Evolutionary conservation across 1,140 invertebrate genomes (phyloP).

Genomic region (Trachelipus rathkii): DNA sequence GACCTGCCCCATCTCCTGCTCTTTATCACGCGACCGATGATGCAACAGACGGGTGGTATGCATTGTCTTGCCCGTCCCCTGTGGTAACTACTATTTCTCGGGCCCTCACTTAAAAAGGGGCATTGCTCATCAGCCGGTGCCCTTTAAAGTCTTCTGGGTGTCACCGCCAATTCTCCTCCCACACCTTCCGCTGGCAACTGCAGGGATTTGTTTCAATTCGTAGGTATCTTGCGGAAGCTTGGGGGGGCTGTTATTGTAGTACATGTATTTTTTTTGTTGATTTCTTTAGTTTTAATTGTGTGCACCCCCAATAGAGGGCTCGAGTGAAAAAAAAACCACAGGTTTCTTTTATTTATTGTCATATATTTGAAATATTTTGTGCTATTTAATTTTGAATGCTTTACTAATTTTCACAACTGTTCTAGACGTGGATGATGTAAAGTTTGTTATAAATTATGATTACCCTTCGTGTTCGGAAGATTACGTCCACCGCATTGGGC

Average conservation of each 20-base stretch:
- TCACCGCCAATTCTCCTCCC: not conserved
- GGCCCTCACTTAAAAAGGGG: not conserved
- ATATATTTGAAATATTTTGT: not conserved
- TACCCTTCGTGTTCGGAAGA: slow-evolving; percentile 97
- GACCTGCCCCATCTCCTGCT: not conserved
- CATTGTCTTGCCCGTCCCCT: not conserved
- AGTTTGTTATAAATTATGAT: slow-evolving; percentile 99
- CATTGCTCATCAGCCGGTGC: not conserved
- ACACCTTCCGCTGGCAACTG: not conserved
- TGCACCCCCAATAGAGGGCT: slow-evolving; percentile 40
- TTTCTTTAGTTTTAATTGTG: slow-evolving; percentile 25
- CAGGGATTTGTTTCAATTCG: not conserved
- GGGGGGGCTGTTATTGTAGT: slow-evolving; percentile 29
- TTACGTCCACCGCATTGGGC: slow-evolving; percentile 97
- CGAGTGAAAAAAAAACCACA: slow-evolving; percentile 37
- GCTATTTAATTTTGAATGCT: not conserved
- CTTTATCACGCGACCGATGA: not conserved
- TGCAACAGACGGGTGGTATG: not conserved
- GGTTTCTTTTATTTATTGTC: slow-evolving; percentile 10
- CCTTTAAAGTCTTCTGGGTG: not conserved
- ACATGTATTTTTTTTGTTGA: slow-evolving; percentile 18
- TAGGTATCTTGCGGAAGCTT: slow-evolving; percentile 37
- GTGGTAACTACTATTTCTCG: not conserved
- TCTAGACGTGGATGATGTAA: slow-evolving; percentile 96
- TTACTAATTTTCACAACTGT: not conserved